Conservation (phyloP, 2,888 invertebrate genomes). For the Ennomos fuscantarius region DNA sequence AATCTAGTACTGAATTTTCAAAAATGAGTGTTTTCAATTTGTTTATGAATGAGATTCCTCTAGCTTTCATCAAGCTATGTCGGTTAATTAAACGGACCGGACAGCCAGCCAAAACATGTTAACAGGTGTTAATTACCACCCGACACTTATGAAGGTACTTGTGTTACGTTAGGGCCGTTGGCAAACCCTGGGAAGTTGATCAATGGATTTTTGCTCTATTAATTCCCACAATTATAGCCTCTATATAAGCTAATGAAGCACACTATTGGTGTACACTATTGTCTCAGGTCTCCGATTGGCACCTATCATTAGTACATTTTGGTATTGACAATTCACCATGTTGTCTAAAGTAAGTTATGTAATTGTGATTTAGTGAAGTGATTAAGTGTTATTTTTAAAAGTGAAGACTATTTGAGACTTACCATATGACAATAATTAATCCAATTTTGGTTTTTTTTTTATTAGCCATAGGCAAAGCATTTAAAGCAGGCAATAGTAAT, state of each 20-base stretch:
- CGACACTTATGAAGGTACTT: slow-evolving; percentile 43
- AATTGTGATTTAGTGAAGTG: slow-evolving; percentile 17
- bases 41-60: too few species aligned
- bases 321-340: slow-evolving; percentile 51
- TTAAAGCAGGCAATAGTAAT: too few species aligned
- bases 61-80: background rate
- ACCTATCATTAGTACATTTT: slow-evolving; percentile 39
- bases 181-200: slow-evolving; percentile 79
- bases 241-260: slow-evolving; percentile 77
- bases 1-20: too few species aligned
- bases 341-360: slow-evolving; percentile 64
- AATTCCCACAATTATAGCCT: slow-evolving; percentile 81
- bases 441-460: too few species aligned
- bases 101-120: slow-evolving; percentile 7
- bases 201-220: slow-evolving; percentile 80
- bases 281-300: slow-evolving; percentile 48
- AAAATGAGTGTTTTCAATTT: too few species aligned
- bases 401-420: background rate
- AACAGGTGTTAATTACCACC: slow-evolving; percentile 9
- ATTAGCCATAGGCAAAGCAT: too few species aligned
- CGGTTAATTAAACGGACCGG: background rate
- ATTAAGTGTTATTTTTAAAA: background rate
- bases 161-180: slow-evolving; percentile 69
- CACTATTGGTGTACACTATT: slow-evolving; percentile 58
- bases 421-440: too few species aligned